Conservation (phyloP, 2,797 vertebrate genomes). For the Diceros bicornis region DNA sequence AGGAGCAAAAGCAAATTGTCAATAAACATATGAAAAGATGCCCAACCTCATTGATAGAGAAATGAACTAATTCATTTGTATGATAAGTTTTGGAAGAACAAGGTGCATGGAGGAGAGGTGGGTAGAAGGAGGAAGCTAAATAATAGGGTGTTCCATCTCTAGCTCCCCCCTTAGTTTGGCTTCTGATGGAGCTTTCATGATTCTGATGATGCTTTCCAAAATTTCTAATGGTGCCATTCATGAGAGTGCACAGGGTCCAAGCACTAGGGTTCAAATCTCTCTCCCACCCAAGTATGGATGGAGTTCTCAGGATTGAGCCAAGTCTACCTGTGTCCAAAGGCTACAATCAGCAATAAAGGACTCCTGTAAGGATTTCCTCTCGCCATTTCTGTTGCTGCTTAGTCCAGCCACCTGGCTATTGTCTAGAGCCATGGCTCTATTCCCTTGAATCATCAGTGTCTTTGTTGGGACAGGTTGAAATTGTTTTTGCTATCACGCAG, state of each 20-base stretch:
- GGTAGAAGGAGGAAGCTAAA: not conserved
- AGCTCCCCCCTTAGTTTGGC: not conserved
- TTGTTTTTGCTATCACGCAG: not conserved
- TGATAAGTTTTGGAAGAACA: not conserved
- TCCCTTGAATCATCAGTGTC: not conserved
- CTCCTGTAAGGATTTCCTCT: not conserved
- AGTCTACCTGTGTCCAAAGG: not conserved
- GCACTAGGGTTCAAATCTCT: not conserved
- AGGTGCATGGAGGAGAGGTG: not conserved
- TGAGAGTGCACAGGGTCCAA: not conserved
- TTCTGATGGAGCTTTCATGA: not conserved
- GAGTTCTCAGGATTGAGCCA: not conserved
- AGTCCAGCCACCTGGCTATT: not conserved
- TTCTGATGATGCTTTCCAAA: not conserved
- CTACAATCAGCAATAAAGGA: not conserved
- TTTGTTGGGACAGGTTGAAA: not conserved
- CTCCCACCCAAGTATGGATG: not conserved
- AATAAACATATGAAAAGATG: not conserved
- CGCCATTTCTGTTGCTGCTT: not conserved
- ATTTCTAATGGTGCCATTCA: not conserved
- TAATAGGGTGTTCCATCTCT: not conserved
- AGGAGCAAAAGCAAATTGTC: not conserved
- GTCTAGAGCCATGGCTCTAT: not conserved
- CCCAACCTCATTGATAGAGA: not conserved
- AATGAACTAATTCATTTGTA: conserved; percentile 21